Evolutionary conservation across 2,113 vertebrate genomes (phyloP).

Genomic region (Alethe castanea): DNA sequence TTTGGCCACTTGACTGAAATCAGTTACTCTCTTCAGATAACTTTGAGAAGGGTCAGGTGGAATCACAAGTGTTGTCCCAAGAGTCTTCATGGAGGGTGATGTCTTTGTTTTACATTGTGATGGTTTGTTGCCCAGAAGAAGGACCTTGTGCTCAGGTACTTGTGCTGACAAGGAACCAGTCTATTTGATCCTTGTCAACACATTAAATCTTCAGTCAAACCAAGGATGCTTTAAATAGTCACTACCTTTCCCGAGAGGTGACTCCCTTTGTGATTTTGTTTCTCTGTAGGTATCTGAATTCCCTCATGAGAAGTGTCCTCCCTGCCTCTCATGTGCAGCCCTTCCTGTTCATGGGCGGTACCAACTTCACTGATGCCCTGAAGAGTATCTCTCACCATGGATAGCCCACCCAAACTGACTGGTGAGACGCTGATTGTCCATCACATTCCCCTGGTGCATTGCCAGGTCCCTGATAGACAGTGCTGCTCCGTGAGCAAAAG

Average conservation of each 20-base stretch:
- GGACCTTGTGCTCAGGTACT: not conserved
- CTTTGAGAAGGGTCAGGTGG: not conserved
- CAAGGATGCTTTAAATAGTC: not conserved
- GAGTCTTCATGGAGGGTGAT: not conserved
- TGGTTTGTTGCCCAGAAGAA: not conserved
- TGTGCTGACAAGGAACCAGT: not conserved
- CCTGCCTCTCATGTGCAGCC: not conserved
- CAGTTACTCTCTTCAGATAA: not conserved
- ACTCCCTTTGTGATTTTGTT: slow-evolving; percentile 64
- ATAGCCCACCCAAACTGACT: slow-evolving; percentile 89
- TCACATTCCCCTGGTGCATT: slow-evolving; percentile 96
- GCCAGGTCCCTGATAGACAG: slow-evolving; percentile 86
- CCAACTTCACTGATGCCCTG: slow-evolving; percentile 68
- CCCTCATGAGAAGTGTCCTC: slow-evolving; percentile 64
- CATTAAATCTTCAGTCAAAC: not conserved
- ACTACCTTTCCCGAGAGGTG: slow-evolving; percentile 37
- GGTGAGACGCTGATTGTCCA: slow-evolving; percentile 97
- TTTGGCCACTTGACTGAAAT: not conserved
- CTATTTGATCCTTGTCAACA: not conserved
- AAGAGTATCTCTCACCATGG: slow-evolving; percentile 78
- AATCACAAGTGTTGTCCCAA: not conserved
- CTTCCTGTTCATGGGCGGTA: slow-evolving; percentile 63
- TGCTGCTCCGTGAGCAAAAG: slow-evolving; percentile 77
- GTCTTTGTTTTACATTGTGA: not conserved
- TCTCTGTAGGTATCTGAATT: slow-evolving; percentile 71